Conservation (phyloP, 2,797 vertebrate genomes). For the Megalops cyprinoides region DNA sequence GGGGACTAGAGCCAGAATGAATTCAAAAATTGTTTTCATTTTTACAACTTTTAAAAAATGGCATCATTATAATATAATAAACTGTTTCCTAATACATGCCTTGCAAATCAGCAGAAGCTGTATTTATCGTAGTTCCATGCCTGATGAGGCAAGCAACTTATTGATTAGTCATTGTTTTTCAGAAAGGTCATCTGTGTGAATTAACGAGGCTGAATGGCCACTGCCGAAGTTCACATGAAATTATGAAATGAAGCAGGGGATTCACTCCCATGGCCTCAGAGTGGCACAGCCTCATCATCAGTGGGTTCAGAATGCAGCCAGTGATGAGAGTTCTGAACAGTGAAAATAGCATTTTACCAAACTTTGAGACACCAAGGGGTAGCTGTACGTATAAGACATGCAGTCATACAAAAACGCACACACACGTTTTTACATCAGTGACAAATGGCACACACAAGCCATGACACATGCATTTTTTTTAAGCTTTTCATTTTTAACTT, state of each 20-base stretch:
- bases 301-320: constrained; percentile 49
- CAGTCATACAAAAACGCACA: too few species aligned
- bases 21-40: too few species aligned
- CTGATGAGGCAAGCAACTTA: constrained; percentile 57
- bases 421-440: too few species aligned
- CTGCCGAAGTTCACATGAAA: constrained; percentile 58
- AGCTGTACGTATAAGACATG: too few species aligned
- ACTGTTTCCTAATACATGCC: neutral
- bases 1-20: neutral
- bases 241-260: constrained; percentile 56
- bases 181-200: constrained; percentile 74
- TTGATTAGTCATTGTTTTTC: constrained; percentile 74
- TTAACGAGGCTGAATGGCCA: constrained; percentile 55
- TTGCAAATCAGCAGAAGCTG: constrained; percentile 15
- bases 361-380: constrained; percentile 48
- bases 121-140: constrained; percentile 33
- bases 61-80: too few species aligned
- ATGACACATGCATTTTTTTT: too few species aligned
- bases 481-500: too few species aligned
- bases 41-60: too few species aligned
- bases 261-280: constrained; percentile 44
- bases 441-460: too few species aligned
- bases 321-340: constrained; percentile 49
- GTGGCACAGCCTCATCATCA: constrained; percentile 55
- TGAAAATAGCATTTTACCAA: constrained; percentile 49